A percentile compares a stretch with the other conserved stretches of the same genome.
These are phyloP conservation scores for Anhinga rufa DNA, from an alignment of 2,113 vertebrate species.

Conservation along the genomic window DNA sequence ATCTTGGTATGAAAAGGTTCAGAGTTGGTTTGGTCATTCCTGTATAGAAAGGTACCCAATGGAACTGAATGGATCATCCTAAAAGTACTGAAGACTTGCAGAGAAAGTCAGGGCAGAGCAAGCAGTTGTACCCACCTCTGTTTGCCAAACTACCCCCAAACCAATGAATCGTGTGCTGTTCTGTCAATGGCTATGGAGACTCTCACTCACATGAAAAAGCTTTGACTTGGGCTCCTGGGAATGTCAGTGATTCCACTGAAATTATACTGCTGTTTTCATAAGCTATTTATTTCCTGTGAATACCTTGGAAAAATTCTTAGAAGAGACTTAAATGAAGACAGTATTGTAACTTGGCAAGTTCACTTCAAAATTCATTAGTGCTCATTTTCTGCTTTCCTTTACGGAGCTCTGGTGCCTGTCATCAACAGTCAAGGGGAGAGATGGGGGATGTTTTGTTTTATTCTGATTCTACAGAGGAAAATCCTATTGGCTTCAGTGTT, in stretches of 20 bases:
- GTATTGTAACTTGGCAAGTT: conserved; percentile 38
- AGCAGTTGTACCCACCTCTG: neutral
- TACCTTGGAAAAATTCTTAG: conserved; percentile 47
- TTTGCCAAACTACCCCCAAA: neutral
- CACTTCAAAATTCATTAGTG: conserved; percentile 19
- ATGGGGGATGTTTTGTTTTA: neutral
- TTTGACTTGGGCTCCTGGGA: conserved; percentile 1
- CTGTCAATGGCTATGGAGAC: neutral
- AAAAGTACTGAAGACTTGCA: neutral
- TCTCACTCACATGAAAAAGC: neutral
- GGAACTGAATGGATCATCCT: neutral
- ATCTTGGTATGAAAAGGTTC: neutral
- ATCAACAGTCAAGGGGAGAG: neutral
- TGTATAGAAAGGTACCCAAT: neutral
- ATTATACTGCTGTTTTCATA: conserved; percentile 42
- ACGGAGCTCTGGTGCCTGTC: neutral
- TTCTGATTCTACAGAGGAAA: conserved; percentile 11
- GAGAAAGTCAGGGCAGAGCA: neutral
- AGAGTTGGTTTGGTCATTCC: neutral
- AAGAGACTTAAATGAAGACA: conserved; percentile 38
- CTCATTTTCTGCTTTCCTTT: conserved; percentile 10
- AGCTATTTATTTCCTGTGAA: conserved; percentile 54
- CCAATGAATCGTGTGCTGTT: neutral
- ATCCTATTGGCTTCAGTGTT: neutral
- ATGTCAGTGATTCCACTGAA: conserved; percentile 19